Conservation (phyloP, 1,140 invertebrate species). For the Trichomalopsis sarcophagae region DNA sequence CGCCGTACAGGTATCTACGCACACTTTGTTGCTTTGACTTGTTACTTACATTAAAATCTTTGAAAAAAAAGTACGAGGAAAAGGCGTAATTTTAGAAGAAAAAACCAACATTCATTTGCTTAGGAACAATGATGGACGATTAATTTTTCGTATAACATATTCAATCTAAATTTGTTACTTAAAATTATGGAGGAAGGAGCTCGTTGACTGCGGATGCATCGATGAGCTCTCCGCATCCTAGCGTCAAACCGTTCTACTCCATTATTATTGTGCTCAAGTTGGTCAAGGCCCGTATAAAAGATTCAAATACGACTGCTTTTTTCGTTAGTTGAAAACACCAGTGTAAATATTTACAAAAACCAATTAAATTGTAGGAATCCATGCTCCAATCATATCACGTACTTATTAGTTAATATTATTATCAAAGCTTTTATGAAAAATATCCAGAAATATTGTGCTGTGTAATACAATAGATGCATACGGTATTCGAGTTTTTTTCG, state of each 20-base stretch:
- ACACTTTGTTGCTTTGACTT: neutral
- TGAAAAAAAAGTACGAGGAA: conserved; percentile 37
- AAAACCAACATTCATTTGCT: conserved; percentile 49
- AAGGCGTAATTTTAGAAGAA: conserved; percentile 47
- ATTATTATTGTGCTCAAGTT: conserved; percentile 43
- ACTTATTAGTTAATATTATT: neutral
- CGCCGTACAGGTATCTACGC: neutral
- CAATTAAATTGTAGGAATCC: neutral
- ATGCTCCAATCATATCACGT: conserved; percentile 3
- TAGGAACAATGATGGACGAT: conserved; percentile 59
- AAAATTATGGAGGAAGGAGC: conserved; percentile 1
- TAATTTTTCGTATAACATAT: conserved; percentile 32
- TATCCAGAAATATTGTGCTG: neutral
- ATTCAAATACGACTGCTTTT: conserved; percentile 20
- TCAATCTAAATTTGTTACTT: neutral
- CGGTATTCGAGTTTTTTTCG: neutral
- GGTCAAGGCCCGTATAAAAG: conserved; percentile 21
- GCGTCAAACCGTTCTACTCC: neutral
- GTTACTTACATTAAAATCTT: conserved; percentile 35
- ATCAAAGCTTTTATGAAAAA: neutral
- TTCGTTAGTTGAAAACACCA: neutral
- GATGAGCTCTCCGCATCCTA: conserved; percentile 22
- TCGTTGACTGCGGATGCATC: neutral
- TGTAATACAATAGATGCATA: neutral
- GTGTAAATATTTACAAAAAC: neutral